These are phyloP conservation scores for Pogonomyrmex californicus DNA, from an alignment of 1,140 invertebrate genomes.

Conservation along the genomic window DNA sequence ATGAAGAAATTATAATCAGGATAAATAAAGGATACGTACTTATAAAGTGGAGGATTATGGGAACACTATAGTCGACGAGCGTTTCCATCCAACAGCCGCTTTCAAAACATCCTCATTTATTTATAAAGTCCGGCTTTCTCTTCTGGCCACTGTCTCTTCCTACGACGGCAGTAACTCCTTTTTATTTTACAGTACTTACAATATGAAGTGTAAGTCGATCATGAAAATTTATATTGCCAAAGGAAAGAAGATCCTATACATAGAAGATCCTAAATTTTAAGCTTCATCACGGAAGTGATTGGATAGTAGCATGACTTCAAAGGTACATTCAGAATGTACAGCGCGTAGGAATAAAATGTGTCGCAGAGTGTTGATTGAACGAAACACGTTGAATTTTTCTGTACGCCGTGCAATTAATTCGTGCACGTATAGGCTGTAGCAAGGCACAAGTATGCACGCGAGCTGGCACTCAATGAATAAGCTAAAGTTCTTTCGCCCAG, in stretches of 20 bases:
- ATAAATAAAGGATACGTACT: constrained; percentile 34
- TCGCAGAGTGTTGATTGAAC: not conserved
- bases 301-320: constrained; percentile 5
- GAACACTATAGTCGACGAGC: not conserved
- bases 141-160: constrained; percentile 3
- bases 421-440: constrained; percentile 66
- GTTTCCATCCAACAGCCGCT: not conserved
- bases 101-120: constrained; percentile 66
- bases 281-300: constrained; percentile 13
- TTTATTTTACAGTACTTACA: constrained; percentile 84
- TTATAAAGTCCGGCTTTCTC: constrained; percentile 66
- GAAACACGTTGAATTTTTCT: constrained; percentile 28
- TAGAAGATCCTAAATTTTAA: not conserved
- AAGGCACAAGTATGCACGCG: constrained; percentile 72
- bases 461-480: constrained; percentile 65
- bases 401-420: constrained; percentile 46
- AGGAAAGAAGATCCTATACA: constrained; percentile 21
- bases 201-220: constrained; percentile 56
- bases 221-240: constrained; percentile 36
- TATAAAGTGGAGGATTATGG: not conserved
- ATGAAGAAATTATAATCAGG: constrained; percentile 15
- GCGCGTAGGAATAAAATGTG: constrained; percentile 30
- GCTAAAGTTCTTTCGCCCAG: constrained; percentile 66
- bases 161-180: constrained; percentile 55
- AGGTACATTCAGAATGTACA: constrained; percentile 19